Base-by-base conservation (phyloP, 2,888 invertebrate species). In the Megastigmus dorsalis region DNA sequence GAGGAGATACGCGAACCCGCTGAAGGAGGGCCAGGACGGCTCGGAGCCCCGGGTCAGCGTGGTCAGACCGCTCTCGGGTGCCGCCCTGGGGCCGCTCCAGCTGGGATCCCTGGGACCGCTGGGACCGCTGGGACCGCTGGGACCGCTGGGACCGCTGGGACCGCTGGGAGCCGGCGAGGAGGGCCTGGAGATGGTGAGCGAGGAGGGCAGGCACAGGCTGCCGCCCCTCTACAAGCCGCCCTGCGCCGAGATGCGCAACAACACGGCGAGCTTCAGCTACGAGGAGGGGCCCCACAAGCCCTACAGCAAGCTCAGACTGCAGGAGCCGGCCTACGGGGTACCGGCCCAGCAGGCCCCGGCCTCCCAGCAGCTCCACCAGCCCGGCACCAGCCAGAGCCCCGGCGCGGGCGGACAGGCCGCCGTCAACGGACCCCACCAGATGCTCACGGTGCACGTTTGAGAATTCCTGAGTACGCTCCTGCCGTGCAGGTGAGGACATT, bases 241-340 rank as follows among this genome's bases (percentile, higher is more conserved):
- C 86, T 95, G 95, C 88, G 92, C 94, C 62, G 95, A 95, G 87
- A 93, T 95, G 87, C 91, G 94, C 83, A 95, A 95, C 89, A 95
- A 95, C 88, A 95, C 95, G 63, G 93, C 94, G 75, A 92, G 92
- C 55, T 86, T 87, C 68, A 85, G 80, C 66, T 88, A 87, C 79
- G 87, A 88, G 70, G 88, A 87, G 62, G 85, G 84, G 36, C 83
- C 86, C 1, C 87, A 87, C 66, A 88, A 88, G 30, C 87, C 88
- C 0, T 88, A 86, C 79, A 87, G 82, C 72, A 87, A 88, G 71
- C 87, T 86, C 1, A 81, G 88, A 78, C 78, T 88, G 4, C 88
- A 87, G 57, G 88, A 88, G 52, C 80, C 85, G 23, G 71, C n/a
- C n/a, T n/a, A n/a, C 79, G 13, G 6, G 20, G 2, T 78, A 79